Conservation (phyloP, 1,140 invertebrate species). For the Aphelenchoides fujianensis region DNA sequence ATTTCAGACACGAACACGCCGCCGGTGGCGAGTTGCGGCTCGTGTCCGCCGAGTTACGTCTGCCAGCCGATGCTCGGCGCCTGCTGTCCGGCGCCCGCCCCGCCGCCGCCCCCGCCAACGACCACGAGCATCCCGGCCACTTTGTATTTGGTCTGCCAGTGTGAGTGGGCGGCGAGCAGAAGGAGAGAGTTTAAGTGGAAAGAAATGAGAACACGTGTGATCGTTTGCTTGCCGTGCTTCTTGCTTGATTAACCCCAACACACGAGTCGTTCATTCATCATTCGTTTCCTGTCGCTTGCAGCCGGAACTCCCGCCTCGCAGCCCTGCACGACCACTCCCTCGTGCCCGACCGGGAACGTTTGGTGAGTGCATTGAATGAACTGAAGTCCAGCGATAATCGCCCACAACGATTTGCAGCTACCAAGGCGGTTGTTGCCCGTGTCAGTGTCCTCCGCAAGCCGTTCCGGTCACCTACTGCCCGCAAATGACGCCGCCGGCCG, state of each 20-base stretch:
- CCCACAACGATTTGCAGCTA: conserved; percentile 12
- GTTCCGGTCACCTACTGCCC: conserved; percentile 24
- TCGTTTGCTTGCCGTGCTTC: neutral
- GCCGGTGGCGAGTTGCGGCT: neutral
- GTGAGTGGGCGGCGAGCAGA: neutral
- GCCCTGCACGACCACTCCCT: conserved; percentile 11
- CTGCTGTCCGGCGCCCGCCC: neutral
- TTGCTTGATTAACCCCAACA: no score
- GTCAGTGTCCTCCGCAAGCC: conserved; percentile 13
- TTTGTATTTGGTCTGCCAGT: conserved; percentile 12
- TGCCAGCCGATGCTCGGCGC: neutral
- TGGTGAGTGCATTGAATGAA: no score
- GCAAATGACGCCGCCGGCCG: conserved; percentile 1
- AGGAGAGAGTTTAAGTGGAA: no score
- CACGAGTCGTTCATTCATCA: no score
- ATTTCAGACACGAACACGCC: neutral
- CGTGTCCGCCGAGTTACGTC: neutral
- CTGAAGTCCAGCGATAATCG: no score
- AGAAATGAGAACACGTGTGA: no score
- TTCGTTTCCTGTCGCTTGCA: no score
- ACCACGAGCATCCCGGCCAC: neutral
- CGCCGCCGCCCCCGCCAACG: neutral
- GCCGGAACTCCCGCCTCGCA: conserved; percentile 20
- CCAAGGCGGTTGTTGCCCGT: conserved; percentile 41
- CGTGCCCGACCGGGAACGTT: conserved; percentile 27